phyloP scores from a whole-genome alignment of 92 coral and sea anemone species.

The Heliopora coerulea region DNA sequence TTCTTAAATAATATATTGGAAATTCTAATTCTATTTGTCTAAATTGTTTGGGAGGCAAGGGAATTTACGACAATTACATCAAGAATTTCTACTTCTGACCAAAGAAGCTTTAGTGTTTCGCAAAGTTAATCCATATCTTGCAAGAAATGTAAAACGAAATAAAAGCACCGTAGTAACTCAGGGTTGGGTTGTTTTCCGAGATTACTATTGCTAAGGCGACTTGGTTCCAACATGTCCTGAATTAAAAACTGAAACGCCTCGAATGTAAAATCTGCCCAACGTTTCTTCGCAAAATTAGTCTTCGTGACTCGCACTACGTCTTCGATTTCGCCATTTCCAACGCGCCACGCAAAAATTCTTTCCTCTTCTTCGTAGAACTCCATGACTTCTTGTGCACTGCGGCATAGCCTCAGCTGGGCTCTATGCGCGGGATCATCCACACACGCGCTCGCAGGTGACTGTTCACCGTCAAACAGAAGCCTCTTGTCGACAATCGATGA shows the following conservation, averaged over 20 bases:
- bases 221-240: slow-evolving; percentile 63
- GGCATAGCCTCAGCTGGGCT: slow-evolving; percentile 61
- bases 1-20: too few species aligned
- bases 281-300: slow-evolving; percentile 82
- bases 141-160: slow-evolving; percentile 66
- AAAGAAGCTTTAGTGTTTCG: too few species aligned
- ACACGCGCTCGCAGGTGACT: slow-evolving; percentile 77
- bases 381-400: slow-evolving; percentile 73
- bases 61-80: too few species aligned
- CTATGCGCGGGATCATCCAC: slow-evolving; percentile 66
- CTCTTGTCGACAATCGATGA: slow-evolving; percentile 64
- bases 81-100: too few species aligned
- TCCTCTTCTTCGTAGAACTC: slow-evolving; percentile 70
- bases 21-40: too few species aligned
- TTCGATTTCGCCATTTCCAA: slow-evolving; percentile 85
- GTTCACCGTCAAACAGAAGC: slow-evolving; percentile 75
- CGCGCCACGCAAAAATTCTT: slow-evolving; percentile 77
- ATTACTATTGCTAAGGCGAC: neutral
- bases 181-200: slow-evolving; percentile 59
- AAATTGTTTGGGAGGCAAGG: too few species aligned
- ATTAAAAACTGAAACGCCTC: slow-evolving; percentile 67
- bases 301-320: slow-evolving; percentile 80
- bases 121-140: slow-evolving; percentile 14
- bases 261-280: slow-evolving; percentile 79
- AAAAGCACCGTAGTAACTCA: slow-evolving; percentile 80